Evolutionary conservation across 2,113 vertebrate genomes (phyloP).

Genomic region (Gallinago undulata): DNA sequence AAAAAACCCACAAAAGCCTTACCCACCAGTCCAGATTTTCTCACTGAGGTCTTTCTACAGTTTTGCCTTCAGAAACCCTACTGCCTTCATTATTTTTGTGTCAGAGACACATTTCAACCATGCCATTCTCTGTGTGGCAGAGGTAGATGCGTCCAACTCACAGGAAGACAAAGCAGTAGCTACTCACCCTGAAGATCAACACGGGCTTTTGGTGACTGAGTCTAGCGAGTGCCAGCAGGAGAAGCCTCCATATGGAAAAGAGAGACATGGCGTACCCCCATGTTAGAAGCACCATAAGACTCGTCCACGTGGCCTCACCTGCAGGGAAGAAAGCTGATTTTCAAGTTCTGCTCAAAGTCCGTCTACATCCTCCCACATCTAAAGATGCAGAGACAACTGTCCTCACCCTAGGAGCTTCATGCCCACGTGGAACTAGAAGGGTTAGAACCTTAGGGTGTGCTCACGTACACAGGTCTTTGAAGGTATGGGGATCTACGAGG

Average conservation of each 20-base stretch:
- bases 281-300: background rate
- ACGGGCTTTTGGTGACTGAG: background rate
- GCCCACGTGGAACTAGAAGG: background rate
- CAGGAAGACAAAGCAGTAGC: background rate
- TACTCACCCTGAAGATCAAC: background rate
- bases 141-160: background rate
- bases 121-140: background rate
- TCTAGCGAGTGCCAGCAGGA: accelerated
- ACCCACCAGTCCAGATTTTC: background rate
- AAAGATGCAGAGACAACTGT: background rate
- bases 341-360: background rate
- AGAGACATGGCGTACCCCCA: background rate
- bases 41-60: background rate
- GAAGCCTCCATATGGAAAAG: background rate
- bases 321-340: background rate
- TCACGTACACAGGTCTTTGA: background rate
- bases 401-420: background rate
- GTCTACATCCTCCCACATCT: background rate
- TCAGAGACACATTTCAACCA: background rate
- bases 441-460: background rate
- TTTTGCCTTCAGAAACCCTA: background rate
- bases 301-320: too few species aligned
- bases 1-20: background rate
- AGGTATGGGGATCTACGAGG: background rate
- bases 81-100: background rate